Evolutionary conservation across 2,797 vertebrate species (phyloP), one percentile per base, ranked within the genome.

Genomic region (Telmatherina bonti): DNA sequence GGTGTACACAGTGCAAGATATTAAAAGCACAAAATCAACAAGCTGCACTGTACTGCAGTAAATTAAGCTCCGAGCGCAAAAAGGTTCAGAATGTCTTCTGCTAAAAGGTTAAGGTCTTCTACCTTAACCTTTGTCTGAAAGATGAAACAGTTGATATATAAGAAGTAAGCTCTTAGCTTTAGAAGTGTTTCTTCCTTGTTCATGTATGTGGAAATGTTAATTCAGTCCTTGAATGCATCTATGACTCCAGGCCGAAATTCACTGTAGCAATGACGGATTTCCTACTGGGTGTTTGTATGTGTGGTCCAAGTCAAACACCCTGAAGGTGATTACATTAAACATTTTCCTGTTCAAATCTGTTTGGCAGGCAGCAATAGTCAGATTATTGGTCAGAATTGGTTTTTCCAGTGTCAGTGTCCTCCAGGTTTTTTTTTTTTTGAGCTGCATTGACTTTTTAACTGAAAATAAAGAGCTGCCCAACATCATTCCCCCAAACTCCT

Each of bases 191-290:
- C 62, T 38, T 67, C 43, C n/a, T 68, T 63, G 64, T 70, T 52
- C 67, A 75, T 81, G 54, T 33, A 57, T 60, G 53, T 57, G 65
- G 11, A 78, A 79, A 72, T 58, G 81, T 77, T 65, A 6, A 18
- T 67, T 35, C 43, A 43, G 61, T 73, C 65, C 51, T 72, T 27
- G 26, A 69, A 60, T 49, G 27, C 31, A 74, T 65, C 45, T 33
- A 76, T 78, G 76, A 30, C 49, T 55, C 33, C 58, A 51, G 57
- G 57, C 22, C 56, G 56, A 58, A 67, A 38, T 78, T 66, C 54
- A 30, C 9, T 35, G 58, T 62, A 70, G 58, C 29, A n/a, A 54
- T 68, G 52, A 36, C 59, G 64, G 16, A 65, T 69, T 69, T 62
- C 31, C 38, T 72, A 72, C 56, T 70, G 56, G n/a, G 54, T 67